Evolutionary conservation across 2,113 vertebrate species (phyloP), one percentile per base, ranked within the genome.

Genomic region (Melanotaenia duboulayi): DNA sequence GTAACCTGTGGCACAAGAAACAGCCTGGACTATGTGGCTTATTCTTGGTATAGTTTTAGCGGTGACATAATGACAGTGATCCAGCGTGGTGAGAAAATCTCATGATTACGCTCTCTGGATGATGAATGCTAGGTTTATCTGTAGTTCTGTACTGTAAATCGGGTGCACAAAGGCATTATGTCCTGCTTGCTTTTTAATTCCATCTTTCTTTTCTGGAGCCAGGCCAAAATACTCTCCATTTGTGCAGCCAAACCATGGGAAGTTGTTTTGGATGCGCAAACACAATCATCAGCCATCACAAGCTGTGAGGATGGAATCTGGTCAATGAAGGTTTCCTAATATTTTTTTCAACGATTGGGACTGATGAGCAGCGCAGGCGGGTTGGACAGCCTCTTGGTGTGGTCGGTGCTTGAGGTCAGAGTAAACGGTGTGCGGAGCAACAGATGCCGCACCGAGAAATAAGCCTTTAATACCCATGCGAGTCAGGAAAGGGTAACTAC

Each of bases 391-490:
- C 80, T 61, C 68, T 66, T 22, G 74, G 65, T 49, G 54, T 50
- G 65, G 37, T 63, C 54, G 19, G 50, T 12, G 75, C 67, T 59
- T 46, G 70, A 85, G 81, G 81, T 87, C 83, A 89, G 76, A 75
- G 37, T 60, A 74, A 76, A 75, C 73, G 76, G 74, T 87, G 85
- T 50, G 82, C 60, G 49, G 72, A 83, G 85, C 90, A 93, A 90
- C 93, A 94, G 92, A 93, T 92, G 90, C 88, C 84, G 66, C 70
- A 11, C 68, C 11, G 78, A 78, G 84, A 86, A 91, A 88, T 92
- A 94, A 94, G 90, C 91, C 89, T 70, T 92, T 91, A 93, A 92
- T 92, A 87, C 91, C 76, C 71, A 52, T 3, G 76, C 77, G 87
- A 82, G 80, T 88, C 78, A 40, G 82, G 71, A 61, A 32, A 85